Percentiles rank a stretch among this genome's conserved stretches.
Evolutionary conservation across 2,888 invertebrate genomes (phyloP).

Genomic region (Junonia oenone): DNA sequence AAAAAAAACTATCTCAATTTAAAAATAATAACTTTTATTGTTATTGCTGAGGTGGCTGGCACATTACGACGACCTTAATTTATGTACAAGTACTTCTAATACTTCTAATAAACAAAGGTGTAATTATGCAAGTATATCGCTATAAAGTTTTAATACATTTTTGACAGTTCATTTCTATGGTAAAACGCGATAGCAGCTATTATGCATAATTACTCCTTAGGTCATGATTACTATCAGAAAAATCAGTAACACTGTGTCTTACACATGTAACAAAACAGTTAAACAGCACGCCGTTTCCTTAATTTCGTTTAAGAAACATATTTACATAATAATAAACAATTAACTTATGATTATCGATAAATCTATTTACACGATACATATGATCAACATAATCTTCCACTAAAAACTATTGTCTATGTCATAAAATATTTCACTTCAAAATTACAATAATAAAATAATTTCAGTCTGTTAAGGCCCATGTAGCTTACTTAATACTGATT

Average conservation of each 20-base stretch:
- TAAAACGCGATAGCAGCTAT: too few relatives aligned
- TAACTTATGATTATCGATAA: constrained; percentile 9
- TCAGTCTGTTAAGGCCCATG: constrained; percentile 55
- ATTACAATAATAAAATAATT: constrained; percentile 5
- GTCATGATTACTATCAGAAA: not conserved
- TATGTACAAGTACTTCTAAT: not conserved
- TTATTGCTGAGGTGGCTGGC: not conserved
- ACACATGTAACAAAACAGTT: constrained; percentile 1
- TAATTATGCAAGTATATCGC: too few relatives aligned
- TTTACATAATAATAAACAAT: not conserved
- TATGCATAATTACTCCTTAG: too few relatives aligned
- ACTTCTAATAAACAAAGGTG: not conserved
- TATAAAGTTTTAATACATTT: too few relatives aligned
- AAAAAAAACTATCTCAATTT: not conserved
- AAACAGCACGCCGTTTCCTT: not conserved
- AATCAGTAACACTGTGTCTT: not conserved
- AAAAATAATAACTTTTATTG: not conserved
- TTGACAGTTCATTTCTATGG: too few relatives aligned
- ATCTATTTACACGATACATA: constrained; percentile 22
- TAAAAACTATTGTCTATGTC: constrained; percentile 1
- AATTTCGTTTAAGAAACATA: not conserved
- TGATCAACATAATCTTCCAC: constrained; percentile 21
- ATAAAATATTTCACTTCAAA: not conserved
- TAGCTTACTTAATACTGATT: constrained; percentile 64
- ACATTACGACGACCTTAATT: not conserved